Conservation (phyloP, 2,113 vertebrate genomes). For the Cavia porcellus region DNA sequence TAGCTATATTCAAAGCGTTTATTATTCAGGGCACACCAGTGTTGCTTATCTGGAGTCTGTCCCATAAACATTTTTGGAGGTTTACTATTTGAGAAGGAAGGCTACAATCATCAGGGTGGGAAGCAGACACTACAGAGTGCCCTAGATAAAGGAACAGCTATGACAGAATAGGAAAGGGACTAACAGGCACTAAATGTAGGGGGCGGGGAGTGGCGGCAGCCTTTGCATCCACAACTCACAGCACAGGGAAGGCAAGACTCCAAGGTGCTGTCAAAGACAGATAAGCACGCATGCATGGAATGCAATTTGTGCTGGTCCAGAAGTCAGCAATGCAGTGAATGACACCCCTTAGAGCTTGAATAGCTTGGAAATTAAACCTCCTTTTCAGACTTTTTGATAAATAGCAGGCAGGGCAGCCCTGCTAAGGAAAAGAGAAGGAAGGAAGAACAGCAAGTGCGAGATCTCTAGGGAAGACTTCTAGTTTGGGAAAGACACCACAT, state of each 20-base stretch:
- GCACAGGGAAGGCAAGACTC: not conserved
- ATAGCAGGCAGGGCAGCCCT: constrained; percentile 33
- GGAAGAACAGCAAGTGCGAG: not conserved
- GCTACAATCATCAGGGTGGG: not conserved
- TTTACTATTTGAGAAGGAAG: constrained; percentile 46
- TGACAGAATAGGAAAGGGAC: not conserved
- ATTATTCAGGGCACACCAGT: constrained; percentile 21
- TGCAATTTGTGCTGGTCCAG: constrained; percentile 76
- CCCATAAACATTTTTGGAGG: not conserved
- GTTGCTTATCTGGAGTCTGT: constrained; percentile 40
- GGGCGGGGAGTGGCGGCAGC: not conserved
- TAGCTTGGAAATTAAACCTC: constrained; percentile 74
- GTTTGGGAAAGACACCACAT: not conserved
- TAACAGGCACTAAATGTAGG: not conserved
- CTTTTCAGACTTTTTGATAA: constrained; percentile 67
- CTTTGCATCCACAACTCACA: not conserved
- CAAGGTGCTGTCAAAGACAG: constrained; percentile 69
- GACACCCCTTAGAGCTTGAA: constrained; percentile 71
- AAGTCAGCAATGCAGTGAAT: constrained; percentile 58
- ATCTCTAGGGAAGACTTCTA: constrained; percentile 42
- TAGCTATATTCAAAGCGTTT: not conserved
- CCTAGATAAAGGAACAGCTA: not conserved
- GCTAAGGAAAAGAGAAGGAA: not conserved
- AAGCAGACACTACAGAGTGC: not conserved
- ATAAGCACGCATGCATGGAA: constrained; percentile 74